phyloP scores from a whole-genome alignment of 2,888 invertebrate genomes.

The Eilema griseolum region DNA sequence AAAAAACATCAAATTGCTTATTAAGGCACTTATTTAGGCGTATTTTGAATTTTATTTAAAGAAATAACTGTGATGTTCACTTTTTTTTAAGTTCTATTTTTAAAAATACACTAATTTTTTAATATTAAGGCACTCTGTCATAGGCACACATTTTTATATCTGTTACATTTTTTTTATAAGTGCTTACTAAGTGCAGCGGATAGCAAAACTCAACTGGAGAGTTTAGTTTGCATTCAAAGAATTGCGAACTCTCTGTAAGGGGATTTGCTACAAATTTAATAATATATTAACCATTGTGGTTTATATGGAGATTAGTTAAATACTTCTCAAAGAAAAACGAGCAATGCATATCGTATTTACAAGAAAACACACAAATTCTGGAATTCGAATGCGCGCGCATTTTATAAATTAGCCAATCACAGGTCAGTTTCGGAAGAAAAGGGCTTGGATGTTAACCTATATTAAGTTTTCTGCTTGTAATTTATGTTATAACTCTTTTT shows the following conservation, averaged over 20 bases:
- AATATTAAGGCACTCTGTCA: constrained; percentile 21
- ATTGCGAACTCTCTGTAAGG: constrained; percentile 8
- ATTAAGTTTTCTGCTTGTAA: constrained; percentile 23
- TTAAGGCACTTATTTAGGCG: neutral
- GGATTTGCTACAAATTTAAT: constrained; percentile 3
- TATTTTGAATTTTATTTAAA: neutral
- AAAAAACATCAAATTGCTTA: constrained; percentile 3
- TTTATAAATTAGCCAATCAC: constrained; percentile 62
- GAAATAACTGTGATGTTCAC: neutral
- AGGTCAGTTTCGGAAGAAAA: constrained; percentile 57
- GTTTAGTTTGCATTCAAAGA: constrained; percentile 36
- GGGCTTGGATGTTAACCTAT: constrained; percentile 56
- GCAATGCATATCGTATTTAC: constrained; percentile 27
- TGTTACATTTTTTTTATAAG: constrained; percentile 35
- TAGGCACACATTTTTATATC: constrained; percentile 22
- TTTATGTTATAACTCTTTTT: constrained; percentile 5
- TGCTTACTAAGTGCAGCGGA: constrained; percentile 40
- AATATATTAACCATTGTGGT: constrained; percentile 24
- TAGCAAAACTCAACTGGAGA: constrained; percentile 47
- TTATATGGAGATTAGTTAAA: neutral
- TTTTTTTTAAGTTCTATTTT: neutral
- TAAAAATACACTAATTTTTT: constrained; percentile 9
- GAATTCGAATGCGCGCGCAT: constrained; percentile 65
- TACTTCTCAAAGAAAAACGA: neutral
- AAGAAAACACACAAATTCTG: constrained; percentile 9